Evolutionary conservation across 2,113 vertebrate genomes (phyloP), one percentile per base, ranked within the genome.

Genomic region (Phalacrocorax pelagicus): DNA sequence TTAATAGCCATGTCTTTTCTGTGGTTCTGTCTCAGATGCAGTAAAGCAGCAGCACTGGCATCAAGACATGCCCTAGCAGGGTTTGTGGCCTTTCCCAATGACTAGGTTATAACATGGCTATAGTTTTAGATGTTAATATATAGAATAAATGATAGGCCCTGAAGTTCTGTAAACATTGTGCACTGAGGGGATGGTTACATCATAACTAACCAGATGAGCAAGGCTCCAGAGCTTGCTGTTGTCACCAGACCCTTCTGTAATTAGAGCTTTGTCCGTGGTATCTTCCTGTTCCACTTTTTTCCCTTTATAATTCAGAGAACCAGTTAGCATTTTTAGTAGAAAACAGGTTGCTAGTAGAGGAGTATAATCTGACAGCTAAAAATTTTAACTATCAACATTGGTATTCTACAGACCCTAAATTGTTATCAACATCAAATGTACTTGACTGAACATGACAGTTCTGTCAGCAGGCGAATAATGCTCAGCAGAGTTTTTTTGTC

Each of bases 91-190:
- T 94, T 77, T 85, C 86, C 54, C 90, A 97, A 97, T 96, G 94
- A 97, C 96, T 91, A 81, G 93, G 74, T 97, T 97, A 55, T 91
- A 71, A 40, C 80, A 44, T 89, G 95, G 95, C 93, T 95, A 87
- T 97, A 94, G 95, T 96, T 97, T 72, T 97, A 86, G 93, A 98
- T 97, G 97, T 98, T 98, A 98, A 96, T 97, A 97, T 98, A 97
- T 97, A 98, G 96, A 97, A 97, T 93, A 98, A 98, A 98, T 98
- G 63, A 97, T 59, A 97, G 97, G 61, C 52, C 62, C 75, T 90
- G 92, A 97, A 97, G 75, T 93, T 82, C 94, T 97, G 17, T 94
- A 96, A 97, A 90, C 84, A 83, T 17, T 90, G 66, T 88, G 73
- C 70, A 27, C 49, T 91, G 83, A 97, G 79, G 17, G 18, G 34